Conservation (phyloP, 2,888 invertebrate genomes). For the Portevinia maculata region DNA sequence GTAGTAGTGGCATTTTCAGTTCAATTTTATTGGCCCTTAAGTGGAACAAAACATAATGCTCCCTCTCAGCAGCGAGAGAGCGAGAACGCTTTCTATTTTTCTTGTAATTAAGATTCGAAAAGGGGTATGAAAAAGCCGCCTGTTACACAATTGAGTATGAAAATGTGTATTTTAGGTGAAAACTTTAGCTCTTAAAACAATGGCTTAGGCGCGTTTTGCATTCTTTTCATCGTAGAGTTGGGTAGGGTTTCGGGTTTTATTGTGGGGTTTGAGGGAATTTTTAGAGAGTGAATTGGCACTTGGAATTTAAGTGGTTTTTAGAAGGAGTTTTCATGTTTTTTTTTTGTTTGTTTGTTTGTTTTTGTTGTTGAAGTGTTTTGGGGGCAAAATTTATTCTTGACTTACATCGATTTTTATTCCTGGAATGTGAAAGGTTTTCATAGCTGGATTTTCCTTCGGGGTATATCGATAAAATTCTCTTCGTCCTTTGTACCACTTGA, state of each 20-base stretch:
- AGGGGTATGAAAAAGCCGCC: conserved; percentile 69
- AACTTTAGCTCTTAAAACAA: conserved; percentile 72
- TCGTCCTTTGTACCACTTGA: conserved; percentile 93
- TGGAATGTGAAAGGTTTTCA: conserved; percentile 88
- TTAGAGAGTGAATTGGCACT: conserved; percentile 46
- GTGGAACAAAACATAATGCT: conserved; percentile 42
- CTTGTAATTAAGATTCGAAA: conserved; percentile 72
- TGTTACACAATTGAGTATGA: conserved; percentile 72
- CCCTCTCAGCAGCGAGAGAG: neutral
- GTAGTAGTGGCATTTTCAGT: conserved; percentile 64
- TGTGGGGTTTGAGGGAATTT: conserved; percentile 30
- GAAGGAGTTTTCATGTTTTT: neutral
- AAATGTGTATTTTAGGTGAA: conserved; percentile 74
- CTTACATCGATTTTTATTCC: conserved; percentile 92
- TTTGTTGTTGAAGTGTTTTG: conserved; percentile 6
- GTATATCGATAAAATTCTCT: conserved; percentile 93
- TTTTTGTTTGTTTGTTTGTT: neutral
- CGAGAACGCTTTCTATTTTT: conserved; percentile 50
- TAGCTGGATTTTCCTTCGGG: conserved; percentile 88
- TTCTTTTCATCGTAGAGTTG: conserved; percentile 23
- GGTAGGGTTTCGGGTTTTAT: conserved; percentile 17
- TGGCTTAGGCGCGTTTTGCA: conserved; percentile 48
- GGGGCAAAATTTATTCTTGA: conserved; percentile 77
- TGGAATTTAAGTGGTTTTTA: conserved; percentile 28
- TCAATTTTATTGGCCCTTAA: conserved; percentile 71